Evolutionary conservation across 2,113 vertebrate species (phyloP).

Genomic region (Craseonycteris thonglongyai): DNA sequence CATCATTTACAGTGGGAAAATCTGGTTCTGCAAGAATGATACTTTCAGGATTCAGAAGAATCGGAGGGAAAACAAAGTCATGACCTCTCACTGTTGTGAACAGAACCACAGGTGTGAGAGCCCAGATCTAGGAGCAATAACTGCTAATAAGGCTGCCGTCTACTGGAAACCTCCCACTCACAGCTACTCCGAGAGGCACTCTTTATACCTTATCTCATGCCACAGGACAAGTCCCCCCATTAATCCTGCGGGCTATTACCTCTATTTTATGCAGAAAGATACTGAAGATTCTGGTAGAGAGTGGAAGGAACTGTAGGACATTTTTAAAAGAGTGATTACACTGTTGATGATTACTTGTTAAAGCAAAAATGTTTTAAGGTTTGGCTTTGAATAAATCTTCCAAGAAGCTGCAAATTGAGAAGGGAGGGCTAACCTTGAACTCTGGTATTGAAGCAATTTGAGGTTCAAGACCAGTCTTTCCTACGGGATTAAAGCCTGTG

Average conservation of each 20-base stretch:
- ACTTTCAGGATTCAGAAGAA: background rate
- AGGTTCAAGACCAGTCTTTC: background rate
- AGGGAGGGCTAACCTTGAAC: background rate
- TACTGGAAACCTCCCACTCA: background rate
- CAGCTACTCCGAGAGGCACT: background rate
- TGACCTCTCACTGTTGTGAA: background rate
- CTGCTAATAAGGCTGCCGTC: background rate
- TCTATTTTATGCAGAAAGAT: background rate
- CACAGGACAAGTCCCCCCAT: background rate
- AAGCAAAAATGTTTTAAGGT: background rate
- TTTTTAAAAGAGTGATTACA: background rate
- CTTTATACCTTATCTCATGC: background rate
- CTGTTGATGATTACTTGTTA: background rate
- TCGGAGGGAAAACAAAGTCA: background rate
- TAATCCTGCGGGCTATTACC: background rate
- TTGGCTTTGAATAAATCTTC: background rate
- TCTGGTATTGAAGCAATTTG: background rate
- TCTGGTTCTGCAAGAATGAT: background rate
- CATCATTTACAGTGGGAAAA: conserved; percentile 6
- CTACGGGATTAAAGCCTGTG: background rate
- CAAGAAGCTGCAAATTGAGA: background rate
- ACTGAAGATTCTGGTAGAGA: background rate
- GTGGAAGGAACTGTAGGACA: background rate
- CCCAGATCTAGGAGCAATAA: background rate
- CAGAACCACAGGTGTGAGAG: background rate